Base-by-base conservation (phyloP, 2,113 vertebrate genomes). In the Psilopogon haemacephalus region DNA sequence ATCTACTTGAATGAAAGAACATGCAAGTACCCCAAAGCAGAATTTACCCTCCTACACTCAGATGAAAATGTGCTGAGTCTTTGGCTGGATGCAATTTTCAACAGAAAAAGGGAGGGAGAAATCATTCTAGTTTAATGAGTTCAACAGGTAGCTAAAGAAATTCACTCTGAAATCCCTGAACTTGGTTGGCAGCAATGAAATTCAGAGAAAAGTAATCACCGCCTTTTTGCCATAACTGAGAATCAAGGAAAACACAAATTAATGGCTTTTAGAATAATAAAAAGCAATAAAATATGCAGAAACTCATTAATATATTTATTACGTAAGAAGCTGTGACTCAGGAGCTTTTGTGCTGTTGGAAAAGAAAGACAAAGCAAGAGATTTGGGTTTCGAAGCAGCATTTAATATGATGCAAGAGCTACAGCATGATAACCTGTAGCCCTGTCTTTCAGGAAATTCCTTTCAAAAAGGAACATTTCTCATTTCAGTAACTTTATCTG, bases 251-350 rank as follows among this genome's bases (percentile, higher is more conserved):
- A 93, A 82, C 28, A 80, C 23, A 50, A 81, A 40, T 93, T 75
- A 96, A 95, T 62, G 59, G 88, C 73, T 87, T 93, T 90, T 94
- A 94, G 93, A 93, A 96, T 88, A 97, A 91, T 62, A 77, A 84
- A 96, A 96, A 91, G 95, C 88, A 83, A 97, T 95, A 85, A 97
- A 97, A 95, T 95, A 92, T 90, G 87, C 95, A 95, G 93, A 85
- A 97, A 92, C 68, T 93, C 86, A 97, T 97, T 97, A 97, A 95
- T 95, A 90, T 91, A 95, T 95, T 78, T 94, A 96, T 95, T 95
- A 96, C 91, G 77, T 60, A 86, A 90, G 83, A 95, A 85, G 86
- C 65, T 94, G 74, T 95, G 96, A 96, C 97, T 96, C 95, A 88
- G 60, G 95, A 95, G 85, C 79, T 95, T 95, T 93, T 97, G 40